Conservation (phyloP, 2,797 vertebrate genomes). For the Mormyrus proboscirostris region DNA sequence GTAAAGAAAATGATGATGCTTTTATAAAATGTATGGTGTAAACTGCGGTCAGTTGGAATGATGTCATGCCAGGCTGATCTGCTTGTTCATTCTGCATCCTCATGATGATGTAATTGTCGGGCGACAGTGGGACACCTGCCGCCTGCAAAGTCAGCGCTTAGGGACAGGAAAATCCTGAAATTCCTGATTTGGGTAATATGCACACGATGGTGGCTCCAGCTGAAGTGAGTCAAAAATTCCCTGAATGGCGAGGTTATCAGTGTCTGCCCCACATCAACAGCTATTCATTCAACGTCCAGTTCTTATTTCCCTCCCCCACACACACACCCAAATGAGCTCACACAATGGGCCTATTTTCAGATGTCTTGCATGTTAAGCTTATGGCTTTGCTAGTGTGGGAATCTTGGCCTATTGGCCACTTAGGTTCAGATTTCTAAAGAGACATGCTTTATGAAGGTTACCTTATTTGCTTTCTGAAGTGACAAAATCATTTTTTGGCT, state of each 20-base stretch:
- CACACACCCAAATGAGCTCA: not conserved
- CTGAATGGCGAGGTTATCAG: not conserved
- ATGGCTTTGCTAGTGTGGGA: not conserved
- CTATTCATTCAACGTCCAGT: conserved; percentile 1
- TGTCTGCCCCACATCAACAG: not conserved
- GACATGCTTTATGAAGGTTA: not conserved
- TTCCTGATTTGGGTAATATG: conserved; percentile 48
- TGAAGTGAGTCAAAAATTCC: not conserved
- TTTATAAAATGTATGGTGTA: not conserved
- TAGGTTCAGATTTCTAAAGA: conserved; percentile 12
- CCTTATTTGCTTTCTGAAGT: not conserved
- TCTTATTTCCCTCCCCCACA: not conserved
- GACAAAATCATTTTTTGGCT: conserved; percentile 4
- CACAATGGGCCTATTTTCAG: not conserved
- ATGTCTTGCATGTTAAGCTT: not conserved
- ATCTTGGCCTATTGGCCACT: not conserved
- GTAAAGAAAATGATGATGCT: not conserved
- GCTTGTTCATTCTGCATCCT: not conserved
- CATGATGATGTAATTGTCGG: conserved; percentile 48
- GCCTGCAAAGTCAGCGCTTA: conserved; percentile 57
- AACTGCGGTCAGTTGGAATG: not conserved
- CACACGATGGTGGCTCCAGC: not conserved
- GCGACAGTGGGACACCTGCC: conserved; percentile 43
- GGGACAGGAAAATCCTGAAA: conserved; percentile 56
- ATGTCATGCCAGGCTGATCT: not conserved